Evolutionary conservation across 2,113 vertebrate genomes (phyloP), one percentile per base, ranked within the genome.

Genomic region (Podilymbus podiceps): DNA sequence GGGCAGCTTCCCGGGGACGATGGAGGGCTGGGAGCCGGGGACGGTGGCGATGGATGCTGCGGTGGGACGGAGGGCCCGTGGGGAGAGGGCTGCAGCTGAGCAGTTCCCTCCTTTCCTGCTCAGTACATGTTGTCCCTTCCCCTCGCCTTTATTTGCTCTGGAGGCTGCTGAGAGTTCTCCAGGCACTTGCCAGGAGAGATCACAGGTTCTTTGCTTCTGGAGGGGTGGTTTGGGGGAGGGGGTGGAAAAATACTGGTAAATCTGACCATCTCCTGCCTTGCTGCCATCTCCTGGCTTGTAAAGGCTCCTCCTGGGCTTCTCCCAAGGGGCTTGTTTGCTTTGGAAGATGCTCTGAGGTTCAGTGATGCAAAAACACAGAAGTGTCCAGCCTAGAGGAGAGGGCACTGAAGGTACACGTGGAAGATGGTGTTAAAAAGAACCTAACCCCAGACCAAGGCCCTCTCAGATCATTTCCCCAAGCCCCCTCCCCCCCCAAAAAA

Each of bases 161-260:
- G 97, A 97, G 85, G 59, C 21, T 42, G 90, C 85, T 91, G 89
- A 94, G 95, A 96, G 75, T 76, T 81, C 56, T 20, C 64, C 59
- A 5, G 3, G 35, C n/a, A 28, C 86, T 27, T 97, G 95, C 96
- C 95, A 95, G 95, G 85, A 96, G 90, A 96, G 74, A 97, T 97
- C 97, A 93, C 59, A 89, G 56, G 67, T 85, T 91, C 93, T 84
- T 96, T 55, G 62, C 35, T 87, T 66, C 83, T 95, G 64, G 72
- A 97, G 89, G 62, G 64, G 49, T 68, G 88, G 21, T 25, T 11
- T 55, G 23, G 15, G 53, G 18, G 38, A 25, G 64, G 76, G 10
- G 38, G 66, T 98, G 98, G 98, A 98, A 98, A 98, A 98, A 85
- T 97, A 98, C 98, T 97, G 86, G 82, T 74, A 69, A 62, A 68